phyloP scores from a whole-genome alignment of 2,888 invertebrate species.

The Herminia tarsipennalis region DNA sequence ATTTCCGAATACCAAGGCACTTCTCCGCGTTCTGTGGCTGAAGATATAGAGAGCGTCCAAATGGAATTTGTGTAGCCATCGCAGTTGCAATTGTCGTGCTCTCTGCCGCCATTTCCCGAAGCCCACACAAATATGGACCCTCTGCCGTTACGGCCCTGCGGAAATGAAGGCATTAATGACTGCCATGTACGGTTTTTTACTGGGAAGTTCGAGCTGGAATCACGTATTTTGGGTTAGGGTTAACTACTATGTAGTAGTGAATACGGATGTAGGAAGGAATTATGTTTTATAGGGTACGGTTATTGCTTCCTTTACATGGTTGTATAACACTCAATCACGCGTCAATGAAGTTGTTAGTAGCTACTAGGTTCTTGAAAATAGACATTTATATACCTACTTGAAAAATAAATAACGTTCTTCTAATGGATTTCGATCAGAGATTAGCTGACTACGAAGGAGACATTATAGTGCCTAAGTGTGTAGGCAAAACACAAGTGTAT shows the following conservation, averaged over 20 bases:
- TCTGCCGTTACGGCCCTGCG: constrained; percentile 94
- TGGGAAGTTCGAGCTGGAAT: neutral
- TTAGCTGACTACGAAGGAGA: too few species aligned
- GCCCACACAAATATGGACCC: constrained; percentile 99
- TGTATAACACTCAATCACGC: too few species aligned
- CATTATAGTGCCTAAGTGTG: too few species aligned
- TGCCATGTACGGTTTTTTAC: constrained; percentile 8
- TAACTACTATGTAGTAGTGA: neutral
- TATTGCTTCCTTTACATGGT: too few species aligned
- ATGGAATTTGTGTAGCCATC: constrained; percentile 99
- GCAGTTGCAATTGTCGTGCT: constrained; percentile 99
- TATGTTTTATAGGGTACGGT: too few species aligned
- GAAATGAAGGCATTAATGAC: constrained; percentile 31
- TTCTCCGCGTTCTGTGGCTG: constrained; percentile 95
- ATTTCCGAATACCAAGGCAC: constrained; percentile 99
- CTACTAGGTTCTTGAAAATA: too few species aligned
- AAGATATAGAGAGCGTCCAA: constrained; percentile 98
- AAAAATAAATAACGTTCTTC: too few species aligned
- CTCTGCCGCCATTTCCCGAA: constrained; percentile 98
- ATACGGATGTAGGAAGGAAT: neutral
- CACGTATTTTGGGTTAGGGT: neutral
- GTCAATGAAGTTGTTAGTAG: too few species aligned
- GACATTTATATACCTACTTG: too few species aligned
- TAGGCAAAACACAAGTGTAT: too few species aligned
- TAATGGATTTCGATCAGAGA: too few species aligned